Evolutionary conservation across 1,140 invertebrate species (phyloP).

Genomic region (Brachionus sp.): DNA sequence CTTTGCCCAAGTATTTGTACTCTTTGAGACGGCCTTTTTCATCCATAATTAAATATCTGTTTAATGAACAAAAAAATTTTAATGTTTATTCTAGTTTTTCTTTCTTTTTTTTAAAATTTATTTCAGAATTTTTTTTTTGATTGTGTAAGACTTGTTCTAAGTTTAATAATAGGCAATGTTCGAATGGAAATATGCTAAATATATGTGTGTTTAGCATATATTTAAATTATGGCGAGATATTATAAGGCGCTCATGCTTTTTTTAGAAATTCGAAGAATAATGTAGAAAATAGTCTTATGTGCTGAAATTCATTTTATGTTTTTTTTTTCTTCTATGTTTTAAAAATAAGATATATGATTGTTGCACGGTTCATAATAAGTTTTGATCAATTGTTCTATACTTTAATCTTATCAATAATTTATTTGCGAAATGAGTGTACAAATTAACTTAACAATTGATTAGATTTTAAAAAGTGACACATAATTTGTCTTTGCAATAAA

Average conservation of each 20-base stretch:
- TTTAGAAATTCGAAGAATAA: neutral
- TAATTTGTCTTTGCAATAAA: too few species aligned
- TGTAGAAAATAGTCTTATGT: neutral
- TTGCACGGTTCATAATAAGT: neutral
- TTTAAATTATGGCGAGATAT: too few species aligned
- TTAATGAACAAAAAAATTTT: neutral
- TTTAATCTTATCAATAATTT: neutral
- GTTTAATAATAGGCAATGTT: too few species aligned
- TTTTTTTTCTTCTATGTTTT: neutral
- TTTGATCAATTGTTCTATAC: neutral
- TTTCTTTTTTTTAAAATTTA: too few species aligned
- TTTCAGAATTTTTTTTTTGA: neutral
- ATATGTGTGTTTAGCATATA: too few species aligned
- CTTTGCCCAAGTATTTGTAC: conserved; percentile 44
- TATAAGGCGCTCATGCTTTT: neutral
- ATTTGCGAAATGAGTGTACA: too few species aligned
- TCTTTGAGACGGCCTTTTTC: conserved; percentile 44
- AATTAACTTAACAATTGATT: too few species aligned
- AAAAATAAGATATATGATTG: neutral
- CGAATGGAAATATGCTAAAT: too few species aligned
- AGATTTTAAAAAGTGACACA: too few species aligned
- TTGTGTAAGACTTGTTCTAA: neutral
- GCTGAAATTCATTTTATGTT: neutral
- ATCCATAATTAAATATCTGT: neutral
- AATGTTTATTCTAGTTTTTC: too few species aligned